Base-by-base conservation (phyloP, 2,113 vertebrate species). In the rabbit (Oryctolagus cuniculus) region DNA sequence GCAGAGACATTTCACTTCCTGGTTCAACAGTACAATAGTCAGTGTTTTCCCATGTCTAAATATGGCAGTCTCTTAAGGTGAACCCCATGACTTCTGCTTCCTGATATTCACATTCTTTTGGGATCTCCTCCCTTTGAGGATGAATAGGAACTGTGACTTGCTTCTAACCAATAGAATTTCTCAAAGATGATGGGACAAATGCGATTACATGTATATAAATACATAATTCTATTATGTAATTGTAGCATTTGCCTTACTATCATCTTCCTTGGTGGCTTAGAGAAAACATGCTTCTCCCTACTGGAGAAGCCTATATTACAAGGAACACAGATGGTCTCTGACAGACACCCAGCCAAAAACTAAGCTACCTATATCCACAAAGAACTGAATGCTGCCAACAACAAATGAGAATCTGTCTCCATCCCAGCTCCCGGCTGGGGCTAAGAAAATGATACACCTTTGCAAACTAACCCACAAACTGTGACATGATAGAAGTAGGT, bases 1-100 rank as follows among this genome's bases (percentile, higher is more conserved):
- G 29, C 31, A 85, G 44, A 77, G 25, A 78, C n/a, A 90, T 63
- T 73, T 1, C 51, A 87, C 36, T 88, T 90, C 72, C 89, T 90
- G 77, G 81, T 95, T 95, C 67, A 84, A 66, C 4, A 77, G 7
- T 38, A 63, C 82, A 87, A 87, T 13, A 93, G 6, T 44, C 73
- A 91, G 27, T 83, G 66, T 75, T 58, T 58, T 36, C 12, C 34
- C 73, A 38, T 53, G 36, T 36, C 17, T 44, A 58, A 6, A 0
- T 61, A 27, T 89, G 69, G 19, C 63, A 96, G 69, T 87, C 44
- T 70, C 34, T 63, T 70, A 72, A 24, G 22, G 21, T 75, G 66
- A 34, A 6, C 80, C 36, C n/a, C n/a, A 67, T 61, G 61, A 81
- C 5, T 10, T 77, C 73, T 73, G 21, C 22, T 12, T 58, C 64